These are phyloP conservation scores for Anagrus nilaparvatae DNA, from an alignment of 1,140 invertebrate genomes.

Conservation along the genomic window DNA sequence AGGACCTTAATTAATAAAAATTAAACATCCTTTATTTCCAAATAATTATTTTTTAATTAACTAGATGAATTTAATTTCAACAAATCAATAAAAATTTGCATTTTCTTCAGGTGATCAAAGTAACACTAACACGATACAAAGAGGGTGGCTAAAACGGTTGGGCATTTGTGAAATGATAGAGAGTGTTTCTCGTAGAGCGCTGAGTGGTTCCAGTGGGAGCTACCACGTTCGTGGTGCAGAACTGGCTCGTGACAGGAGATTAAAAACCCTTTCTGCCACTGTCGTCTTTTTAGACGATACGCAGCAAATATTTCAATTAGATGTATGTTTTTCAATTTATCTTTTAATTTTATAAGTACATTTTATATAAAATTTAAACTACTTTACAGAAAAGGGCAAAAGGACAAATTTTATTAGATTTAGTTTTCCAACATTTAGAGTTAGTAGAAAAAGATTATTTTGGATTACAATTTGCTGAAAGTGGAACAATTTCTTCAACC, in stretches of 20 bases:
- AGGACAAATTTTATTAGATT: constrained; percentile 75
- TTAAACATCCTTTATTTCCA: no score
- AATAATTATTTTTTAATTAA: no score
- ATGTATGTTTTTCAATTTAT: constrained; percentile 50
- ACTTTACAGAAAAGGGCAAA: constrained; percentile 80
- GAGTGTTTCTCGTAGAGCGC: constrained; percentile 56
- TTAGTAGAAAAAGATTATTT: constrained; percentile 92
- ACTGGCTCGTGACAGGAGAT: constrained; percentile 67
- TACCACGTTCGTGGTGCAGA: constrained; percentile 90
- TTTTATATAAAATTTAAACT: constrained; percentile 1
- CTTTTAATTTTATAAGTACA: neutral
- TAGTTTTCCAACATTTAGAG: constrained; percentile 85
- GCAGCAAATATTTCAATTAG: constrained; percentile 86
- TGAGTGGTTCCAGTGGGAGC: constrained; percentile 78
- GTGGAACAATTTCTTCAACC: constrained; percentile 46
- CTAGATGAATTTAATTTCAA: no score
- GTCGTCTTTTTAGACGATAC: constrained; percentile 92
- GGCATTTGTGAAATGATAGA: constrained; percentile 46
- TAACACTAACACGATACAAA: constrained; percentile 30
- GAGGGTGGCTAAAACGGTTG: constrained; percentile 37
- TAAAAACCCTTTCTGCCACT: constrained; percentile 77
- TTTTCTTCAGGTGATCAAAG: constrained; percentile 28
- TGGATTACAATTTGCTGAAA: constrained; percentile 82
- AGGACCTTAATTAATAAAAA: no score
- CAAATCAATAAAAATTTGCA: no score